Base-by-base conservation (phyloP, 1,140 invertebrate genomes). In the Drosophila sulfurigaster region DNA sequence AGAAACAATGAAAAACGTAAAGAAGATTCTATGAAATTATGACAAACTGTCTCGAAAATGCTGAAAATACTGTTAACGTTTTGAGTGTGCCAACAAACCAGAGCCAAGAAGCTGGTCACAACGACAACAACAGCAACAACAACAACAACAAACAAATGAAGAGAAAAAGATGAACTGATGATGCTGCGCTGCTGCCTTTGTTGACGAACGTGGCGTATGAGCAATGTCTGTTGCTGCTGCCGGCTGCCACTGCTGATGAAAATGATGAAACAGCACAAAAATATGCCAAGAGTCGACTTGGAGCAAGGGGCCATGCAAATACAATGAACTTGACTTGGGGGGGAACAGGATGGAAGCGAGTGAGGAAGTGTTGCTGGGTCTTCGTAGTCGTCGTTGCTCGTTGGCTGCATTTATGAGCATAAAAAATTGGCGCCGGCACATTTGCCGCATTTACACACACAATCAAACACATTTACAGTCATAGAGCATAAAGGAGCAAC, bases 21-120 rank as follows among this genome's bases (percentile, higher is more conserved):
- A 49, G 80, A 69, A 75, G 66, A 88, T 88, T 75, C 86, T 76
- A 79, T 89, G 85, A 82, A 89, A 89, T 89, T 89, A 89, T 89
- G 85, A 89, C 85, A 88, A 89, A 89, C 85, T 89, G 85, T 89
- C 85, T 89, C 78, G 59, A 89, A 89, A 89, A 89, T 89, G 85
- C 85, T 85, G 78, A 81, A 89, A 89, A 89, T 89, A 81, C 85
- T 85, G 85, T 76, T 89, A 87, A 88, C 85, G 86, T 83, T 85
- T 83, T 81, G 65, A 70, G 60, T 78, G 51, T 35, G 81, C 70
- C 41, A 43, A 43, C 38, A 41, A 43, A 43, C 41, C n/a, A 43
- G 56, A 60, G 64, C 43, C 60, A 70, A 70, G 76, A 70, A 71
- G 45, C 56, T 30, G 76, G 51, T 64, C 69, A 54, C 51, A 35